Evolutionary conservation across 2,797 vertebrate species (phyloP), one percentile per base, ranked within the genome.

Genomic region (Epinephelus awoara): DNA sequence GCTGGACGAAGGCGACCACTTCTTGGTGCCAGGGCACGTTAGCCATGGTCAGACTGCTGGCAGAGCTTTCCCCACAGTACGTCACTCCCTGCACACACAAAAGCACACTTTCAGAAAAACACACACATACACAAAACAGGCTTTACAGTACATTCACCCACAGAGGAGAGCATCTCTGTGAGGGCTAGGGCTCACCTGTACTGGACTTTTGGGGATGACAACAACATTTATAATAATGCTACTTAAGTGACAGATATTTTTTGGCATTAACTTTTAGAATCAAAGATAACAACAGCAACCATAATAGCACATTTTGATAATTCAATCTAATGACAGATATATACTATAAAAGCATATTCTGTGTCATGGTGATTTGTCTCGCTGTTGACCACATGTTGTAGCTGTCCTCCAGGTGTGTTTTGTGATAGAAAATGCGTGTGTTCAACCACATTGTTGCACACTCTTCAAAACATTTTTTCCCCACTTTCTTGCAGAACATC

Each of bases 11-110:
- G 67, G 69, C 82, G 8, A 97, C 81, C 62, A 99, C 98, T 64
- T 99, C 98, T 80, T 97, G 96, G 0, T 99, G 98, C 98, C 97
- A 99, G 15, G 98, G 98, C 15, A 99, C 95, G 0, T 98, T 99
- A 76, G 98, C 98, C 98, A 99, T 97, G 85, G 97, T 99, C 57
- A 99, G 95, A 68, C 50, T 98, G 93, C 98, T 99, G 87, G 98
- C 98, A 0, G 96, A 94, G 86, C 97, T 99, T 61, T 98, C 97
- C 0, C 98, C 97, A 3, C 98, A 99, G 94, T 98, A 99, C 0
- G 98, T 99, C 85, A 99, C 97, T 0, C 98, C 98, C 98, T 99
- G 89, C 52, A 76, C 17, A 67, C 19, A 84, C 6, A 23, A 0
- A 3, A 50, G 14, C 21, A 62, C 42, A 59, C 0, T 0, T 9